Conservation (phyloP, 2,888 invertebrate genomes). For the Sycophila texana region DNA sequence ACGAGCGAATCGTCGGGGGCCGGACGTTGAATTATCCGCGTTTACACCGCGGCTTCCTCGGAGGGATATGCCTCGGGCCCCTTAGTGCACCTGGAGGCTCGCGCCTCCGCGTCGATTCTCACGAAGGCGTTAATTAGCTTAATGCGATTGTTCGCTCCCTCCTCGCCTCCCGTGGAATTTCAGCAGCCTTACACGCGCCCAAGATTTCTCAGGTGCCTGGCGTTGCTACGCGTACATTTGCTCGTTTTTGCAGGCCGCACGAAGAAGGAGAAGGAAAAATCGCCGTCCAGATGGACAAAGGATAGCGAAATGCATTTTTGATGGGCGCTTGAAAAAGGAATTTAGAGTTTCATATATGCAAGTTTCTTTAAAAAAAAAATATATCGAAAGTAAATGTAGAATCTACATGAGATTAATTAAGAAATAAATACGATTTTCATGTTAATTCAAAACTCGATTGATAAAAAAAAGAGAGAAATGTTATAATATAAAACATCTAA, state of each 20-base stretch:
- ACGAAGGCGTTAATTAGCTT: constrained; percentile 55
- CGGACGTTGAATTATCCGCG: constrained; percentile 38
- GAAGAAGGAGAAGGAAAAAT: background rate
- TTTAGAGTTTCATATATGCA: no score
- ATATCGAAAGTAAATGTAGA: no score
- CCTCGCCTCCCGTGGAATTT: constrained; percentile 14
- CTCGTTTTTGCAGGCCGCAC: constrained; percentile 14
- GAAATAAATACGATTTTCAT: no score
- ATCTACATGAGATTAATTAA: no score
- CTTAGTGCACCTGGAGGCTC: constrained; percentile 26
- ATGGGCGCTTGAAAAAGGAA: no score
- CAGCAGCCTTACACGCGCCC: background rate
- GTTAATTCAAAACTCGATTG: no score
- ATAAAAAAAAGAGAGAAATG: no score
- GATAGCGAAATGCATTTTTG: background rate
- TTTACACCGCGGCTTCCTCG: constrained; percentile 7
- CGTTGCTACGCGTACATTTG: constrained; percentile 5
- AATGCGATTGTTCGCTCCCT: constrained; percentile 48
- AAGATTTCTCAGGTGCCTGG: constrained; percentile 23
- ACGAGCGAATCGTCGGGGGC: constrained; percentile 1
- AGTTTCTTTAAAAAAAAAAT: no score
- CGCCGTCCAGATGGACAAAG: background rate
- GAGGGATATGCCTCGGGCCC: constrained; percentile 26
- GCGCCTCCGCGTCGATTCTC: constrained; percentile 45
- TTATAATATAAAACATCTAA: no score